Conservation (phyloP, 1,140 invertebrate species). For the Drosophila fuyamai region DNA sequence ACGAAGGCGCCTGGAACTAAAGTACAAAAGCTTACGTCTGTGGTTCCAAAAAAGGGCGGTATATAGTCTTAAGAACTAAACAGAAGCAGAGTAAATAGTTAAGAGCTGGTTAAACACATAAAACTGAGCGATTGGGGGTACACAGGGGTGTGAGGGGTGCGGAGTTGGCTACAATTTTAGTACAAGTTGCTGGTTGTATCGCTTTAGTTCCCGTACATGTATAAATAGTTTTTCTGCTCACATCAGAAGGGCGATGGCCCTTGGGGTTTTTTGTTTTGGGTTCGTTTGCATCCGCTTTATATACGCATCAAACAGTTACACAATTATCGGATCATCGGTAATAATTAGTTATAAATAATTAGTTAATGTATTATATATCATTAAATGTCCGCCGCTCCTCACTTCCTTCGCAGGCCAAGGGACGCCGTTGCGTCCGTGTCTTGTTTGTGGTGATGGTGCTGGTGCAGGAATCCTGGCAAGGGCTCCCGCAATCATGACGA, state of each 20-base stretch:
- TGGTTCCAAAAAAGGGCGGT: conserved; percentile 12
- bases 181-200: conserved; percentile 22
- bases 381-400: conserved; percentile 47
- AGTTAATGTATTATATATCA: conserved; percentile 62
- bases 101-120: conserved; percentile 35
- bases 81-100: conserved; percentile 28
- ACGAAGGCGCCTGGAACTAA: conserved; percentile 31
- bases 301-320: conserved; percentile 63
- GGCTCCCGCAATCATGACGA: conserved; percentile 77
- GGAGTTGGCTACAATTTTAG: conserved; percentile 34
- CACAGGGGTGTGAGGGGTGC: conserved; percentile 3
- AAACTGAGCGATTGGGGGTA: conserved; percentile 24
- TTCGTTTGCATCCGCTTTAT: conserved; percentile 26
- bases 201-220: conserved; percentile 32
- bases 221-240: conserved; percentile 44
- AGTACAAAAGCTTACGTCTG: conserved; percentile 41
- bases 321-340: conserved; percentile 42
- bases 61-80: conserved; percentile 38
- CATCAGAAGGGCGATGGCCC: conserved; percentile 9
- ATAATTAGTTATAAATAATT: conserved; percentile 69
- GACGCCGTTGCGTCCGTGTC: conserved; percentile 42
- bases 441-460: conserved; percentile 51
- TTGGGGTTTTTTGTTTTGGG: conserved; percentile 19
- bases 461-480: conserved; percentile 23
- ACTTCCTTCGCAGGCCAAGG: conserved; percentile 46